phyloP scores from a whole-genome alignment of 2,888 invertebrate species.

The Lasioglossum marginatum region DNA sequence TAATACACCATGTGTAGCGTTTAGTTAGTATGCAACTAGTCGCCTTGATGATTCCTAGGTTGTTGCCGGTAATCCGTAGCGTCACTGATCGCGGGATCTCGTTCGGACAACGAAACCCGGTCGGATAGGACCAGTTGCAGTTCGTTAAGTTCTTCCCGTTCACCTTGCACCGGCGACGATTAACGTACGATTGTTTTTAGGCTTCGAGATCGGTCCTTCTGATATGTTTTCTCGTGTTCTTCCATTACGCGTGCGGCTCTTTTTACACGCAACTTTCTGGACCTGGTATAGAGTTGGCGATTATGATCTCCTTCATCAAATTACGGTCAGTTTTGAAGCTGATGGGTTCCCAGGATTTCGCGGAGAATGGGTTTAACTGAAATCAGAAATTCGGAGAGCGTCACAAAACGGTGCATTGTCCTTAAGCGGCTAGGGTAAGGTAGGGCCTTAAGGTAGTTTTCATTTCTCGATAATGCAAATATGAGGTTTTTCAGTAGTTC shows the following conservation, averaged over 20 bases:
- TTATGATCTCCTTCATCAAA: constrained; percentile 86
- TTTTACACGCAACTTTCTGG: constrained; percentile 94
- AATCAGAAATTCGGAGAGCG: not conserved
- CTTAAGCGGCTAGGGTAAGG: no score
- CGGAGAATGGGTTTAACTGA: constrained; percentile 83
- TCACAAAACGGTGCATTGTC: not conserved
- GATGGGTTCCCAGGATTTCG: constrained; percentile 84
- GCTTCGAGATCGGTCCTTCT: constrained; percentile 71
- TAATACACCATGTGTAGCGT: constrained; percentile 79
- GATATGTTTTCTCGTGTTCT: constrained; percentile 72
- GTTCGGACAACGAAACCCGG: constrained; percentile 32
- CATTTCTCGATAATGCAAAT: no score
- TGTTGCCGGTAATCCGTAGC: constrained; percentile 41
- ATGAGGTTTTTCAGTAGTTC: no score
- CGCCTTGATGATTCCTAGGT: constrained; percentile 65
- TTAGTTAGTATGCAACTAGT: constrained; percentile 75
- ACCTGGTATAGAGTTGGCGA: constrained; percentile 94
- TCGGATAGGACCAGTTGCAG: constrained; percentile 45
- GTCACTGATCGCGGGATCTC: constrained; percentile 36
- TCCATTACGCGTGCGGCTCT: constrained; percentile 18
- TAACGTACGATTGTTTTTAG: constrained; percentile 49
- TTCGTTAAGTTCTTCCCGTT: constrained; percentile 23
- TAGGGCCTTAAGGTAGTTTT: no score
- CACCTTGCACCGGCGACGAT: constrained; percentile 18
- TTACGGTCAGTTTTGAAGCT: constrained; percentile 83